Evolutionary conservation across 2,888 invertebrate genomes (phyloP), one percentile per base, ranked within the genome.

Genomic region (Lasioglossum malachurum): DNA sequence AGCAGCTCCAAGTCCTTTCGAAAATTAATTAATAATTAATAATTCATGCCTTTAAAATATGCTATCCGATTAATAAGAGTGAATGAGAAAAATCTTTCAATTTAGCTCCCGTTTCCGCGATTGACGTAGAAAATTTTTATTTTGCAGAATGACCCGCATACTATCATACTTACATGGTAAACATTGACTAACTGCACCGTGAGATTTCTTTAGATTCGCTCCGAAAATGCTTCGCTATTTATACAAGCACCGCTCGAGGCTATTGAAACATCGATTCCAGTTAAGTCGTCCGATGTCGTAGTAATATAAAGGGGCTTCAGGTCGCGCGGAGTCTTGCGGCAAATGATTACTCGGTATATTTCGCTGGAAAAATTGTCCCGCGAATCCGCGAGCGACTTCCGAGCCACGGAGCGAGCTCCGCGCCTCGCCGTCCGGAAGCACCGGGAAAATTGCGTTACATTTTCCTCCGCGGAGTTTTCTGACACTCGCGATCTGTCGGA

Each of bases 401-500:
- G 23, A 44, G 80, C 16, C 14, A 10, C 38, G 4, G 38, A 69
- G 10, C 23, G 10, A n/a, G n/a, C 27, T 46, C 4, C 4, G 16
- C 46, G 16, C 46, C 46, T 23, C n/a, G n/a, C n/a, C 46, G 38
- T 35, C n/a, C 4, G 19, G 38, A 76, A 46, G 27, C 49, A 53
- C 53, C 10, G 19, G 41, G 41, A 14, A 83, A 75, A 83, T 75
- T 57, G 49, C 38, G 74, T 72, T 78, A 44, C 49, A 35, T 71
- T 83, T 79, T 78, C 16, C 74, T 60, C 41, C 35, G n/a, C n/a
- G 14, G 73, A 75, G 16, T 75, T 78, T 79, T 41, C 75, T 12
- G 53, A 19, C 46, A 38, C 38, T 31, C 60, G 38, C 53, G 64
- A 74, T 41, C 73, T 80, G 69, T 57, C 41, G 38, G 27, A 77